Evolutionary conservation across 1,140 invertebrate species (phyloP).

Genomic region (Subanguina moxae): DNA sequence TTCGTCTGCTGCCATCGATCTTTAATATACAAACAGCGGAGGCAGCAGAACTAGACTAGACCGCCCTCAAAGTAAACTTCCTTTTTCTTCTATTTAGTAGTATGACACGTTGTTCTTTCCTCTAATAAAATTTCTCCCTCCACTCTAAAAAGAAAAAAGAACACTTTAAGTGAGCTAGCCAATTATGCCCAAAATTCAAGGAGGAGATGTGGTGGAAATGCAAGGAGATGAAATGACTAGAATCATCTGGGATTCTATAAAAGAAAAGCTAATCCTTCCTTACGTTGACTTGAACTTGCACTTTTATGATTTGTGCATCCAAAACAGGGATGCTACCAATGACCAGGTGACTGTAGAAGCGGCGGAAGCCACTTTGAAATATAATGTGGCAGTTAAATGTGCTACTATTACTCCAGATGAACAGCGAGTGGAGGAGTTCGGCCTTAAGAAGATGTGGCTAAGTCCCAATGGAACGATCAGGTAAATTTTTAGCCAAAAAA

Average conservation of each 20-base stretch:
- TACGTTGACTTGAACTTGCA: conserved; percentile 92
- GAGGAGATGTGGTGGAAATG: conserved; percentile 43
- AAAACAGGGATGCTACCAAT: conserved; percentile 86
- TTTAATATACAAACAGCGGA: too few relatives aligned
- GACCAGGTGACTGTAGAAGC: conserved; percentile 94
- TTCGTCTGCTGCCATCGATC: too few relatives aligned
- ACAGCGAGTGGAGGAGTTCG: conserved; percentile 75
- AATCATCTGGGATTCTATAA: conserved; percentile 57
- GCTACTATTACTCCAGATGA: conserved; percentile 98
- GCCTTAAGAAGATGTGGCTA: conserved; percentile 98
- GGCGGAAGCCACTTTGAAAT: conserved; percentile 90
- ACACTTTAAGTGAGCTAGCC: too few relatives aligned
- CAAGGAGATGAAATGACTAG: conserved; percentile 58
- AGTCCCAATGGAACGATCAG: conserved; percentile 93
- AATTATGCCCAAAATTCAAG: background rate
- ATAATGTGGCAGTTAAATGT: conserved; percentile 97
- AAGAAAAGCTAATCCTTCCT: conserved; percentile 75
- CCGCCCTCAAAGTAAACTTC: too few relatives aligned
- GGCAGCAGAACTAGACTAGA: too few relatives aligned
- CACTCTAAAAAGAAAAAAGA: too few relatives aligned
- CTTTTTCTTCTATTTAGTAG: too few relatives aligned
- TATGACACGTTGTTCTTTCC: too few relatives aligned
- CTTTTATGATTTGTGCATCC: conserved; percentile 87
- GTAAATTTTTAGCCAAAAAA: too few relatives aligned
- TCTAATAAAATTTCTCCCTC: too few relatives aligned